Conservation (phyloP, 2,113 vertebrate species). For the Phyllostomus hastatus region DNA sequence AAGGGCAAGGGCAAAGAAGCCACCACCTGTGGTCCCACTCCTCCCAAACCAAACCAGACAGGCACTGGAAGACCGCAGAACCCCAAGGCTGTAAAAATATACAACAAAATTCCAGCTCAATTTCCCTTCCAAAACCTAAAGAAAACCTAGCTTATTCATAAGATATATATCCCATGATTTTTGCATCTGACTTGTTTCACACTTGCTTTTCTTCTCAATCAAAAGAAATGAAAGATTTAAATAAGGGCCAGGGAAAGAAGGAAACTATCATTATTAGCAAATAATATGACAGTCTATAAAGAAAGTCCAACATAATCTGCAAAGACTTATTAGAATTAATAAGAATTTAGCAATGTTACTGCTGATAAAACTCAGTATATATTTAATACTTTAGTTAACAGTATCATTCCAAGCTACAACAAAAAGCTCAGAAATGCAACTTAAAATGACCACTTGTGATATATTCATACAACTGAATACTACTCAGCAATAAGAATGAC, state of each 20-base stretch:
- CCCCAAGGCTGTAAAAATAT: neutral
- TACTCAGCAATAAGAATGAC: neutral
- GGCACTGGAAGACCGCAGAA: neutral
- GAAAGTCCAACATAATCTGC: neutral
- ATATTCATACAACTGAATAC: neutral
- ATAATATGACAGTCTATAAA: neutral
- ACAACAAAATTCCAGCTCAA: neutral
- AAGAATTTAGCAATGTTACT: neutral
- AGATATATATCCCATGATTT: neutral
- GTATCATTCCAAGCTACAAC: neutral
- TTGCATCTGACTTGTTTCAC: neutral
- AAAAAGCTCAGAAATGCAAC: neutral
- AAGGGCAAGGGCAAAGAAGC: neutral
- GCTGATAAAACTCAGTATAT: neutral
- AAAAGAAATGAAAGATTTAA: conserved; percentile 15
- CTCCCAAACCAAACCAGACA: neutral
- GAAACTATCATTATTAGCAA: neutral
- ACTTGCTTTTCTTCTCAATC: neutral
- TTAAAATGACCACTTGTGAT: neutral
- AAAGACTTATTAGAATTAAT: neutral
- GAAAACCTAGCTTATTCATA: conserved; percentile 17
- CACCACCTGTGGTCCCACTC: neutral
- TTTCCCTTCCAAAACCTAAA: neutral
- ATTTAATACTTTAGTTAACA: neutral
- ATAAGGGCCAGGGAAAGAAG: neutral